Conservation (phyloP, 2,113 vertebrate genomes). For the Oophaga pumilio region DNA sequence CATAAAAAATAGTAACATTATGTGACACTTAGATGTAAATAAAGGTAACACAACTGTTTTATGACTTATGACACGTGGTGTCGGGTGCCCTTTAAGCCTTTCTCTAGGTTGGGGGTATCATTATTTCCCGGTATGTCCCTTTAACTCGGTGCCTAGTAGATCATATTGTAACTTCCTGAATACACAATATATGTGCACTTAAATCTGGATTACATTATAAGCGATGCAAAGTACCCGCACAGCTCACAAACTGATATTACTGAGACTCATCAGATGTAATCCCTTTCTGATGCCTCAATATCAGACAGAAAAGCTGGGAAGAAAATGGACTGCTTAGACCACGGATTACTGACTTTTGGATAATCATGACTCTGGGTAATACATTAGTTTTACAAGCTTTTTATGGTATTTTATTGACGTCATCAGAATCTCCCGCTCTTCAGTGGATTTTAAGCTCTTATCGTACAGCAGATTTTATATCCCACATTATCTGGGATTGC, state of each 20-base stretch:
- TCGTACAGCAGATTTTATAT: neutral
- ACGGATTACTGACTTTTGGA: slow-evolving; percentile 23
- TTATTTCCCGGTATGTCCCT: too few relatives aligned
- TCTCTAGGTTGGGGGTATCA: too few relatives aligned
- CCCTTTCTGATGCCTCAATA: slow-evolving; percentile 29
- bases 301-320: neutral
- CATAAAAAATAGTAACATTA: too few relatives aligned
- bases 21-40: too few relatives aligned
- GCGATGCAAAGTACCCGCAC: neutral
- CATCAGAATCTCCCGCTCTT: slow-evolving; percentile 27
- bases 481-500: slow-evolving; percentile 22
- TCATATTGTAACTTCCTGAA: neutral
- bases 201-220: slow-evolving; percentile 34
- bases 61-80: too few relatives aligned
- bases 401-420: neutral
- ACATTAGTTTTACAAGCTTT: neutral
- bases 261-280: slow-evolving; percentile 1
- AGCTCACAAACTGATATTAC: neutral
- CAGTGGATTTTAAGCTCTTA: slow-evolving; percentile 4
- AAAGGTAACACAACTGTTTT: too few relatives aligned
- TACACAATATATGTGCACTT: too few relatives aligned
- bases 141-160: too few relatives aligned
- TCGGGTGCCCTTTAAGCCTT: too few relatives aligned
- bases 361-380: neutral
- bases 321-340: neutral